These are phyloP conservation scores for Adelphocoris suturalis DNA, from an alignment of 2,888 invertebrate genomes.

Conservation along the genomic window DNA sequence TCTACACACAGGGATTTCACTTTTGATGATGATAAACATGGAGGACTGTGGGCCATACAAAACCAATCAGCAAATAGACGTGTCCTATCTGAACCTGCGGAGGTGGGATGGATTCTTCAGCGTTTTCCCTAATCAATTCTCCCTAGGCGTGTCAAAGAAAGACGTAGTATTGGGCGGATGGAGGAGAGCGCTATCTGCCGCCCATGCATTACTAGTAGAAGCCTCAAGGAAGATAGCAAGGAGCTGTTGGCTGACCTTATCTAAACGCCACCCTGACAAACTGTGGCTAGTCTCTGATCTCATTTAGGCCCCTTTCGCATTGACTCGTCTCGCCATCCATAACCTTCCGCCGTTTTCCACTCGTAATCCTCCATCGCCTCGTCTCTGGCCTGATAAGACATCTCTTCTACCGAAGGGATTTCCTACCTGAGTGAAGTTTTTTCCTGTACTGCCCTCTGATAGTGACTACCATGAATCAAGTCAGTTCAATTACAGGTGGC, in stretches of 20 bases:
- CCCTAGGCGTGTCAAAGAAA: not conserved
- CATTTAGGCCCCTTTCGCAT: conserved; percentile 56
- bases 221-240: conserved; percentile 34
- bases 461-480: conserved; percentile 50
- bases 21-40: too few relatives aligned
- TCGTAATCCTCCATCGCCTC: conserved; percentile 44
- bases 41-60: not conserved
- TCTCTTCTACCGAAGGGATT: conserved; percentile 36
- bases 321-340: conserved; percentile 63
- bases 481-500: conserved; percentile 56
- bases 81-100: not conserved
- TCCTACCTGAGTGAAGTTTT: conserved; percentile 58
- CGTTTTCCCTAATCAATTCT: conserved; percentile 18
- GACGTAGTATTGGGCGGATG: conserved; percentile 19
- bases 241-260: conserved; percentile 30
- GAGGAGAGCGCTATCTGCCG: conserved; percentile 34
- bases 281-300: conserved; percentile 64
- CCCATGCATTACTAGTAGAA: conserved; percentile 58
- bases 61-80: conserved; percentile 15
- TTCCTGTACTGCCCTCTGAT: conserved; percentile 46
- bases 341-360: conserved; percentile 50
- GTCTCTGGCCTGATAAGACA: conserved; percentile 44
- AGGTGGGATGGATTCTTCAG: not conserved
- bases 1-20: too few relatives aligned
- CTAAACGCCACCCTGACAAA: conserved; percentile 42